phyloP scores from a whole-genome alignment of 92 coral and sea anemone species.

The Isaurus tuberculatus region DNA sequence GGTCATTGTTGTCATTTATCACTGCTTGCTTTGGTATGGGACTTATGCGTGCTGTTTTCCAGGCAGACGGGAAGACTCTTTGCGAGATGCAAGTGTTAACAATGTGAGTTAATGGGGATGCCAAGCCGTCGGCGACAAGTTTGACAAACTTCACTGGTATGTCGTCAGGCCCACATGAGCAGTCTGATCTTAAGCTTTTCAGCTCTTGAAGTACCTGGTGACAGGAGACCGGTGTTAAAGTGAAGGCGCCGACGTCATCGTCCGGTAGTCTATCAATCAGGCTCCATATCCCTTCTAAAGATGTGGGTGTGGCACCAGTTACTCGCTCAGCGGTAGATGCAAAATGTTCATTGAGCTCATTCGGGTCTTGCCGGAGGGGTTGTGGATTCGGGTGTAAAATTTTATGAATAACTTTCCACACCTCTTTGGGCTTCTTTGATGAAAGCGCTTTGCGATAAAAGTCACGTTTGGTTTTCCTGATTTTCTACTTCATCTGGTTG shows the following conservation, averaged over 20 bases:
- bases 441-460: constrained; percentile 41
- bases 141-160: constrained; percentile 51
- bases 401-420: constrained; percentile 45
- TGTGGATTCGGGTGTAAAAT: constrained; percentile 43
- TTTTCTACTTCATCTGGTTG: constrained; percentile 17
- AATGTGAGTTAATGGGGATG: constrained; percentile 43
- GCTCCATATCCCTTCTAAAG: constrained; percentile 6
- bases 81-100: constrained; percentile 28
- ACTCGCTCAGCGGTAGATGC: constrained; percentile 42
- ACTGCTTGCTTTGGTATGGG: constrained; percentile 28
- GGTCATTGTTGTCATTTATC: constrained; percentile 7
- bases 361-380: constrained; percentile 27
- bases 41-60: constrained; percentile 44
- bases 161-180: constrained; percentile 63
- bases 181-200: constrained; percentile 52
- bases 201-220: constrained; percentile 46
- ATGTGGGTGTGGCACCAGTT: constrained; percentile 18
- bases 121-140: constrained; percentile 46
- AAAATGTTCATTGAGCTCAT: constrained; percentile 34
- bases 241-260: constrained; percentile 16
- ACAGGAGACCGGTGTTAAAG: constrained; percentile 37
- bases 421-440: constrained; percentile 51
- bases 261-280: constrained; percentile 42
- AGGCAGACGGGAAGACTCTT: constrained; percentile 35
- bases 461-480: constrained; percentile 14